Evolutionary conservation across 1,140 invertebrate genomes (phyloP), one percentile per base, ranked within the genome.

Genomic region (Neuroterus valhalla): DNA sequence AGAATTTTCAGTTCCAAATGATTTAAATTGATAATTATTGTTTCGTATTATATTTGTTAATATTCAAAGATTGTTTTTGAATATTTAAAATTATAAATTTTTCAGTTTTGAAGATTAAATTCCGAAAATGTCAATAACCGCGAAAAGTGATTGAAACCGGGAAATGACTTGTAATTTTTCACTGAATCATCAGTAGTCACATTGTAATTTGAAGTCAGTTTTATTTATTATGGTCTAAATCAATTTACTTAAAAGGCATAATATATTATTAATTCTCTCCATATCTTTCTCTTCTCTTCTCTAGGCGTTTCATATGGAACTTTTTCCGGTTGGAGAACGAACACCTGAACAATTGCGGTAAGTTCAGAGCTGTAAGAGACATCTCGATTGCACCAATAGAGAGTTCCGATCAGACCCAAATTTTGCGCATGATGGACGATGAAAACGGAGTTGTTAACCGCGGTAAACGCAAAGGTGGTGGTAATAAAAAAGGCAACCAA

Each of bases 281-380:
- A 38, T 21, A 12, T 45, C 6, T 45, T 43, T 66, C 12, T 74
- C 15, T 74, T 52, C 69, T 52, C 50, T 67, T 73, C 77, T 79
- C 11, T 81, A 98, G 97, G 82, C 92, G 98, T 72, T 99, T 99
- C 91, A 94, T 99, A 45, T 99, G 99, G 99, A 99, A 99, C 90
- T 99, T 98, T 88, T 99, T 99, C 91, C 98, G 99, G 1, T 88
- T 99, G 77, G 99, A 99, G 91, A 99, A 99, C 91, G 99, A 99
- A 86, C 99, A 99, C 92, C 91, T 99, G 6, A 99, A 99, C 90
- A 99, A 99, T 91, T 99, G 98, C 91, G 98, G 98, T 90, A 98
- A 99, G 91, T 99, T 99, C 91, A 92, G 98, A 86, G 98, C 98
- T 3, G 98, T 99, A 0, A 90, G 99, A 21, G 98, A 99, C 88